phyloP scores from a whole-genome alignment of 2,113 vertebrate genomes.

The Nycticryphes semicollaris region DNA sequence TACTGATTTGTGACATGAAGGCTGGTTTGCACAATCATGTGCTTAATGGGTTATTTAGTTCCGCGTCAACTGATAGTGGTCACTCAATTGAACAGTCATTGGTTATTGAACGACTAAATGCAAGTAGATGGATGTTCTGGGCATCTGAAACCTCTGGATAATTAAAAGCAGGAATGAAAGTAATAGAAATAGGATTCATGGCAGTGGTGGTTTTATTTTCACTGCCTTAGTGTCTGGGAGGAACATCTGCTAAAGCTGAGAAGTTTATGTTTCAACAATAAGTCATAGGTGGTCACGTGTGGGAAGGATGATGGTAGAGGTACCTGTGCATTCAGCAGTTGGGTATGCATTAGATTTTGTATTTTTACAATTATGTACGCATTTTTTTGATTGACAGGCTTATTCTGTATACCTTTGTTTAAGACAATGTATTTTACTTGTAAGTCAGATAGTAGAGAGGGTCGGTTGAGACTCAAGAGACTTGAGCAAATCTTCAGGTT shows the following conservation, averaged over 20 bases:
- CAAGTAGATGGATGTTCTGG: neutral
- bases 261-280: neutral
- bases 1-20: neutral
- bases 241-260: neutral
- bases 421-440: neutral
- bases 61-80: neutral
- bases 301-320: neutral
- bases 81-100: neutral
- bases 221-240: neutral
- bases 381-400: neutral
- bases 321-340: neutral
- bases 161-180: neutral
- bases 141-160: neutral
- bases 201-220: neutral
- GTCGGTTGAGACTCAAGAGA: neutral
- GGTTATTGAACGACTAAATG: neutral
- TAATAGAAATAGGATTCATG: neutral
- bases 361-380: neutral
- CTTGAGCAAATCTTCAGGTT: neutral
- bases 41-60: conserved; percentile 1
- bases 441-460: neutral
- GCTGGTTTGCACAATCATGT: neutral
- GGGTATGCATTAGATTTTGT: neutral
- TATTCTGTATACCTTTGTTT: neutral
- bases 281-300: neutral